Evolutionary conservation across 2,797 vertebrate genomes (phyloP).

Genomic region (Notamacropus eugenii): DNA sequence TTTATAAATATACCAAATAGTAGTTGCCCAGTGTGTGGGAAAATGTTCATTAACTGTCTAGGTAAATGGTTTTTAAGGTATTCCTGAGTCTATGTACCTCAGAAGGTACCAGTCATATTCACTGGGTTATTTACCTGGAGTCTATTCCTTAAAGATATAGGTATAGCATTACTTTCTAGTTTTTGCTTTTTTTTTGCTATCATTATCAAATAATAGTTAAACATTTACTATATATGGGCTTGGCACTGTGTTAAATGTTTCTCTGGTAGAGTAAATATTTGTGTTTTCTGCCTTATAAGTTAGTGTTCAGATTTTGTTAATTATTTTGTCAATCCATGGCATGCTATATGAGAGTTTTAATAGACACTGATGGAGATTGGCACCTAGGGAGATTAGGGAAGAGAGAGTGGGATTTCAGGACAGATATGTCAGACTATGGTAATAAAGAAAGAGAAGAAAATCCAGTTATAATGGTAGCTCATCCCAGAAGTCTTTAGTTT

Average conservation of each 20-base stretch:
- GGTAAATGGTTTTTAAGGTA: not conserved
- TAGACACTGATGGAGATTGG: not conserved
- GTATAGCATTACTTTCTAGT: not conserved
- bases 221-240: slow-evolving; percentile 6
- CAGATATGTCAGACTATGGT: not conserved
- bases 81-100: not conserved
- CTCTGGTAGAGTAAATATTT: slow-evolving; percentile 16
- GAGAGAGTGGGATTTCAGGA: not conserved
- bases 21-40: slow-evolving; percentile 7
- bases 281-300: not conserved
- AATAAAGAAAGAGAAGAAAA: not conserved
- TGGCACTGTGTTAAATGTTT: not conserved
- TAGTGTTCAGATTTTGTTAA: not conserved
- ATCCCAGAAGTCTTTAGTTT: not conserved
- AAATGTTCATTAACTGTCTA: slow-evolving; percentile 1
- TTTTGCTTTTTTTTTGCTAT: slow-evolving; percentile 11
- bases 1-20: not conserved
- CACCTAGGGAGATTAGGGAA: not conserved
- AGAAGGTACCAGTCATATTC: not conserved
- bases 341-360: not conserved
- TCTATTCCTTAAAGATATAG: slow-evolving; percentile 17
- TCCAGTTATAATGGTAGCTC: not conserved
- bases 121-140: not conserved
- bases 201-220: slow-evolving; percentile 11
- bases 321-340: not conserved